Conservation (phyloP, 2,888 invertebrate genomes). For the Noctua pronuba region DNA sequence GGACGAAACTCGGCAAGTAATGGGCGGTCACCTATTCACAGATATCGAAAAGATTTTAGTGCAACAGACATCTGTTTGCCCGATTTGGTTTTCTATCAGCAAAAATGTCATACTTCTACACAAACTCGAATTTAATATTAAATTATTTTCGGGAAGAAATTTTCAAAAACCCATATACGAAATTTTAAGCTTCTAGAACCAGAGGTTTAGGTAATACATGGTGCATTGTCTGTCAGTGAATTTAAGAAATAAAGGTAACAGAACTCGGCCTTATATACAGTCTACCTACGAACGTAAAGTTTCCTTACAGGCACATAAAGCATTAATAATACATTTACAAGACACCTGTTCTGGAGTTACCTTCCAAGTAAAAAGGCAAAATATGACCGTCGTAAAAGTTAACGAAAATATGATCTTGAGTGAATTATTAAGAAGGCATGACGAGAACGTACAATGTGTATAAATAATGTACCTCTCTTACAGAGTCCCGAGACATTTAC, state of each 20-base stretch:
- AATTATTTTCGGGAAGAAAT: neutral
- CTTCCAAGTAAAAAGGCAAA: conserved; percentile 20
- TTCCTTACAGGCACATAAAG: neutral
- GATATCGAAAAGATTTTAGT: neutral
- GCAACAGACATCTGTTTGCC: neutral
- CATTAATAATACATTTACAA: conserved; percentile 17
- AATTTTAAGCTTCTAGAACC: neutral
- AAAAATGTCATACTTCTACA: neutral
- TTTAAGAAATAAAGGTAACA: neutral
- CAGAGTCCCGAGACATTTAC: neutral
- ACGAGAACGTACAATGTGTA: neutral
- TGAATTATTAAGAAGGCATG: conserved; percentile 30
- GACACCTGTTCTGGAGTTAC: conserved; percentile 3
- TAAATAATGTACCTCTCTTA: conserved; percentile 15
- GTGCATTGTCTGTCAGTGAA: neutral
- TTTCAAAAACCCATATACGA: neutral
- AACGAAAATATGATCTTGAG: conserved; percentile 25
- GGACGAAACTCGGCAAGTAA: too few relatives aligned
- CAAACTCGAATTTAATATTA: neutral
- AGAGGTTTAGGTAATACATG: neutral
- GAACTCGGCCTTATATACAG: neutral
- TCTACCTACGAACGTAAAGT: neutral
- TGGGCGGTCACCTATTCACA: too few relatives aligned
- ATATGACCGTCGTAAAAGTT: conserved; percentile 32
- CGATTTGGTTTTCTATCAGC: neutral